These are phyloP conservation scores for Drusus annulatus DNA, from an alignment of 1,140 invertebrate species.

Conservation along the genomic window DNA sequence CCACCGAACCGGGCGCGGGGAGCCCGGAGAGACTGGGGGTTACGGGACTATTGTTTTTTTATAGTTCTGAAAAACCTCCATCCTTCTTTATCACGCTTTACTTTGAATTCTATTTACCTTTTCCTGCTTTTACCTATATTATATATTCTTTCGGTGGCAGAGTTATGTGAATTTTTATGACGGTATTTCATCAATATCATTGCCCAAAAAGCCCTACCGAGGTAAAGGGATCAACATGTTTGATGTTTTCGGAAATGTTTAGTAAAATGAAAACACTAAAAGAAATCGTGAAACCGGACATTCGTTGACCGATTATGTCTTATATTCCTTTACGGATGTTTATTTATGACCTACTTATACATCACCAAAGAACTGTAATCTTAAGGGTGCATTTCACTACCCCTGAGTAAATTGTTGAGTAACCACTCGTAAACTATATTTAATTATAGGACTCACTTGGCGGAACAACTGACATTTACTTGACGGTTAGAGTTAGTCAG, in stretches of 20 bases:
- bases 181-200: conserved; percentile 33
- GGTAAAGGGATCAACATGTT: conserved; percentile 33
- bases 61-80: conserved; percentile 33
- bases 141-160: not conserved
- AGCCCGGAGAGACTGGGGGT: not conserved
- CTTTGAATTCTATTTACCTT: conserved; percentile 47
- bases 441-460: too few species aligned
- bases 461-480: too few species aligned
- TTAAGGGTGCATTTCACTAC: too few species aligned
- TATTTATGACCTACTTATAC: too few species aligned
- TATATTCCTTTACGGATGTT: too few species aligned
- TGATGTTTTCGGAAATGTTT: conserved; percentile 13
- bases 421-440: too few species aligned
- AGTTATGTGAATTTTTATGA: conserved; percentile 33
- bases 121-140: not conserved
- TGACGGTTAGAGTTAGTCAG: too few species aligned
- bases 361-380: too few species aligned
- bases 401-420: too few species aligned
- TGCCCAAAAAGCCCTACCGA: conserved; percentile 12
- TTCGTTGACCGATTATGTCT: too few species aligned
- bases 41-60: conserved; percentile 32
- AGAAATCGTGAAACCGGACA: too few species aligned
- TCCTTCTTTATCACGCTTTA: conserved; percentile 42
- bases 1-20: not conserved
- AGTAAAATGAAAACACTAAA: conserved; percentile 4